Percentiles rank a stretch among this genome's conserved stretches.
Evolutionary conservation across 1,140 invertebrate genomes (phyloP).

Genomic region (Drosophila guanche): DNA sequence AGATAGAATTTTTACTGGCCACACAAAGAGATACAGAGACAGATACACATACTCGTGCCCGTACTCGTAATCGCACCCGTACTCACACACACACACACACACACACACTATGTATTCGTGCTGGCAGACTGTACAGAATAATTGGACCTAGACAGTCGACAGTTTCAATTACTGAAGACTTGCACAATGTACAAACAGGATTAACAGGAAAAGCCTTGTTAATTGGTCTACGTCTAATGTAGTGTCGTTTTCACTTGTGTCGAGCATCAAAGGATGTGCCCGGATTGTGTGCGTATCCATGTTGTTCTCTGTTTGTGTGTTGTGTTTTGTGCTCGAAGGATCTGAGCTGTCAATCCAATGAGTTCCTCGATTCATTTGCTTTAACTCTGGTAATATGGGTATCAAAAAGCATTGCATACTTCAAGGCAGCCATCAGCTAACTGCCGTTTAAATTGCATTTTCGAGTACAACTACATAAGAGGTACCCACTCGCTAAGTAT

Average conservation of each 20-base stretch:
- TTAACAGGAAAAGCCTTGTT: conserved; percentile 57
- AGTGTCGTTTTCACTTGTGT: conserved; percentile 62
- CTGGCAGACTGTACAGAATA: conserved; percentile 44
- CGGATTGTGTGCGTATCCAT: conserved; percentile 12
- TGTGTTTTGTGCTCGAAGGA: background rate
- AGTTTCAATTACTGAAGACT: conserved; percentile 70
- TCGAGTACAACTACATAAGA: conserved; percentile 29
- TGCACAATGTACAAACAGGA: conserved; percentile 53
- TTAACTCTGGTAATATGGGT: conserved; percentile 32
- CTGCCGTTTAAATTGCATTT: conserved; percentile 52
- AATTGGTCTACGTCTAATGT: conserved; percentile 62
- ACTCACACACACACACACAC: conserved; percentile 6
- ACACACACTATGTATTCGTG: conserved; percentile 15
- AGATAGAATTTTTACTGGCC: conserved; percentile 39
- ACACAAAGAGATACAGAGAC: background rate
- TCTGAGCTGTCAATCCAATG: conserved; percentile 38
- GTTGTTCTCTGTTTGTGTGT: background rate
- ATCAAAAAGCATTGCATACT: conserved; percentile 43
- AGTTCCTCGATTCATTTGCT: conserved; percentile 40
- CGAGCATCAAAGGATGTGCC: conserved; percentile 57
- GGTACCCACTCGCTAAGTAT: conserved; percentile 13
- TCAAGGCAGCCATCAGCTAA: conserved; percentile 29
- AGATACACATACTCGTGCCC: too few species aligned
- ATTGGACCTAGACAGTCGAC: conserved; percentile 54
- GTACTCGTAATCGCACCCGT: too few species aligned